These are phyloP conservation scores for Apus apus DNA, from an alignment of 2,113 vertebrate genomes.

Conservation along the genomic window DNA sequence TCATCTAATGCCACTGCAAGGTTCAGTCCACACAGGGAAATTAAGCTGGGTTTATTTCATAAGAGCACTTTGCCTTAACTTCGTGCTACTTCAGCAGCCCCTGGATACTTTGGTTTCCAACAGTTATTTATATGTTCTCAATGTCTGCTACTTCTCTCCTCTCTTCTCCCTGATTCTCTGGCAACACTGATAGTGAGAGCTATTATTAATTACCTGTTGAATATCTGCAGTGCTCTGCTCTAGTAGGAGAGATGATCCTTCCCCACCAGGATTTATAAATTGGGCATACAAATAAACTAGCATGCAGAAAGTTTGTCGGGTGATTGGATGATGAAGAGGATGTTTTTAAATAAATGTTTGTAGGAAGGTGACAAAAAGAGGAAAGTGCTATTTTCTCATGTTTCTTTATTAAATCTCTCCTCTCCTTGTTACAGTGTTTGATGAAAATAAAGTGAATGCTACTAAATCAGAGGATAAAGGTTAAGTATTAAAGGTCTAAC, in stretches of 20 bases:
- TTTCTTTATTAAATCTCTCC: background rate
- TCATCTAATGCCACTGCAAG: background rate
- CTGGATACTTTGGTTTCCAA: background rate
- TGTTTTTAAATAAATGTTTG: background rate
- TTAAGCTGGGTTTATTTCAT: background rate
- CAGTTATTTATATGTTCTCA: background rate
- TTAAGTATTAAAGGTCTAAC: background rate
- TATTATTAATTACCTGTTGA: background rate
- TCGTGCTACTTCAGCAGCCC: background rate
- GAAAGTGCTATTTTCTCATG: background rate
- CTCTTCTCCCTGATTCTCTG: background rate
- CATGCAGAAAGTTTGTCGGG: background rate
- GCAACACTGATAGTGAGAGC: background rate
- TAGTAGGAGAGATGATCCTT: background rate
- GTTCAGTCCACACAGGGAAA: background rate
- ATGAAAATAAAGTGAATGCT: background rate
- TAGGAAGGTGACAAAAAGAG: background rate
- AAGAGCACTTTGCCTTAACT: background rate
- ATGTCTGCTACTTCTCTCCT: background rate
- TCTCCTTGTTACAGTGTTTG: background rate
- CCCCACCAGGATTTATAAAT: background rate
- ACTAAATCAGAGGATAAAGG: background rate
- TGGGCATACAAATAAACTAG: background rate
- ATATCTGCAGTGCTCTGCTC: background rate
- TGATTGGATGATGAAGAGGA: background rate